Percentiles rank a stretch among this genome's conserved stretches.
Evolutionary conservation across 2,888 invertebrate species (phyloP).

Genomic region (Pyrochroa serraticornis): DNA sequence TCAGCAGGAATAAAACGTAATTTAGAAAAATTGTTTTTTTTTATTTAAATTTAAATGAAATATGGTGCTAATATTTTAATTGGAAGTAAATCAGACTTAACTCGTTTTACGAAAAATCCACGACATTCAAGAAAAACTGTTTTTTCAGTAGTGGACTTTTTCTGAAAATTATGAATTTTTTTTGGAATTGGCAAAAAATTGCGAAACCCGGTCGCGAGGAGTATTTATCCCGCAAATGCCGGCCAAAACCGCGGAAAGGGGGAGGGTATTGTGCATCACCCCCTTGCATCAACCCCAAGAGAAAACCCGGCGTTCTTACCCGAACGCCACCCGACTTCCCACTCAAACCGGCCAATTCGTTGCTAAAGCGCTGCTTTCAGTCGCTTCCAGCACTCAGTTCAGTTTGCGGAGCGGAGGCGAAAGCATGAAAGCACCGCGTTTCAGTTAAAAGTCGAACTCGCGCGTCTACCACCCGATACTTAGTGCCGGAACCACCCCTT

Average conservation of each 20-base stretch:
- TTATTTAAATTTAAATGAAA: too few species aligned
- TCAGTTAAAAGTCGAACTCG: conserved; percentile 13
- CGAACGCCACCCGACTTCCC: conserved; percentile 46
- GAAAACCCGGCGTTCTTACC: conserved; percentile 39
- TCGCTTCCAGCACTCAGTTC: conserved; percentile 42
- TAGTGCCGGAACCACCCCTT: conserved; percentile 5
- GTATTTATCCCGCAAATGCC: conserved; percentile 39
- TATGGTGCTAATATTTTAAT: too few species aligned
- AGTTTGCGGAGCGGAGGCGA: conserved; percentile 34
- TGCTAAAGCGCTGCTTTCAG: conserved; percentile 32
- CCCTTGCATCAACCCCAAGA: conserved; percentile 44
- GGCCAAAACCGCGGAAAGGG: conserved; percentile 28
- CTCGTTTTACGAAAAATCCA: too few species aligned
- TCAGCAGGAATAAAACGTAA: too few species aligned
- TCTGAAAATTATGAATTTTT: too few species aligned
- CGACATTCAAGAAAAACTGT: too few species aligned
- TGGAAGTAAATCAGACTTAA: too few species aligned
- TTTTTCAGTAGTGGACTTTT: too few species aligned
- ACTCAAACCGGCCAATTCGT: conserved; percentile 40
- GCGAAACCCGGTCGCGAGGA: too few species aligned
- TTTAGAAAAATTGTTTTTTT: too few species aligned
- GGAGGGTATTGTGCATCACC: conserved; percentile 49
- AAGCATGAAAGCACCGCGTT: conserved; percentile 26
- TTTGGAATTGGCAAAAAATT: too few species aligned
- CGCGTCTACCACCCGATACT: conserved; percentile 1